phyloP scores from a whole-genome alignment of 2,797 vertebrate genomes.

The Sebastes nivosus region DNA sequence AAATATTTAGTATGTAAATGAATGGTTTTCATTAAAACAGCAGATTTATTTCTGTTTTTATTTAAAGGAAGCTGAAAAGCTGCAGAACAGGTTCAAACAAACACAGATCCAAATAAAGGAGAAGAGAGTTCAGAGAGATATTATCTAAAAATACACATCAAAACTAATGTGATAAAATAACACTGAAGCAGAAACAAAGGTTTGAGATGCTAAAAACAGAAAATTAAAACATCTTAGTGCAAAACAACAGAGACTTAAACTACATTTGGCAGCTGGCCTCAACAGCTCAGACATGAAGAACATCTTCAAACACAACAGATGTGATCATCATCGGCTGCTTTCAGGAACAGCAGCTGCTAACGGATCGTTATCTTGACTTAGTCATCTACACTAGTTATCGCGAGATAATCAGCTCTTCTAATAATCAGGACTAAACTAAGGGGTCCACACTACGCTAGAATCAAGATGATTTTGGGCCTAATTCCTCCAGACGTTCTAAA shows the following conservation, averaged over 20 bases:
- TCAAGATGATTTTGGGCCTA: too few relatives aligned
- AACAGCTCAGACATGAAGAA: neutral
- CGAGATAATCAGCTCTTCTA: neutral
- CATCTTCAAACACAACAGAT: neutral
- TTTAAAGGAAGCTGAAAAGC: neutral
- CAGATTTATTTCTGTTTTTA: neutral
- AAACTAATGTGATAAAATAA: neutral
- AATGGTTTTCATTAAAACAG: neutral
- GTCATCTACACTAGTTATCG: too few relatives aligned
- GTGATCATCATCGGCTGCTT: too few relatives aligned
- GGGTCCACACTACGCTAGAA: too few relatives aligned
- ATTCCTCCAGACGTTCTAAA: too few relatives aligned
- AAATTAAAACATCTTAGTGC: neutral
- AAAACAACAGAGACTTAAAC: neutral
- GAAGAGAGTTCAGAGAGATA: neutral
- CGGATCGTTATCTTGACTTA: too few relatives aligned
- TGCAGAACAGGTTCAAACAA: neutral
- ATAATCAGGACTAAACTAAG: neutral
- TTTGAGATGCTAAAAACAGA: neutral
- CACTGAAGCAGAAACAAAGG: neutral
- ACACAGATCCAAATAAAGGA: neutral
- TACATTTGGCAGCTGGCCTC: neutral
- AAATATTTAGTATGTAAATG: neutral
- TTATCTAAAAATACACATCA: too few relatives aligned
- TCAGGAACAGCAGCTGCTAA: too few relatives aligned